Evolutionary conservation across 2,888 invertebrate genomes (phyloP), one percentile per base, ranked within the genome.

Genomic region (Lysandra coridon): DNA sequence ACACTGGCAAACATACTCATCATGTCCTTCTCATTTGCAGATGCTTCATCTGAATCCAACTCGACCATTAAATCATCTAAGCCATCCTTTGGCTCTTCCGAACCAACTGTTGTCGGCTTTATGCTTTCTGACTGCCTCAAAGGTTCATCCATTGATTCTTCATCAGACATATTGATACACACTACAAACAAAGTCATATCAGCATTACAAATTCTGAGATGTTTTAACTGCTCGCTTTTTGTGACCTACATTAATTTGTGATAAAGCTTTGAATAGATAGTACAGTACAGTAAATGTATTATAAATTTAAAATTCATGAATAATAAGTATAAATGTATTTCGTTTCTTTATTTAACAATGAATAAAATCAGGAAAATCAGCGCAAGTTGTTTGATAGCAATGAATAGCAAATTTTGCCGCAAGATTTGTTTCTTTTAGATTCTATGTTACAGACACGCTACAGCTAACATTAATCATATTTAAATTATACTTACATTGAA

Each of bases 1-100:
- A 90, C 90, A 40, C 89, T 89, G 1, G 89, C 89, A 80, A 90
- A 90, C 88, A 87, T 89, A 37, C 83, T 86, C 82, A 85, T 83
- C 84, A 86, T 85, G 0, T 87, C 87, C 0, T 78, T 75, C 1
- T 84, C 83, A 6, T 81, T 80, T 1, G 82, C 82, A 2, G 83
- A 80, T 0, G 80, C 57, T 0, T 80, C 81, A 79, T 78, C 73
- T 80, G 49, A 17, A 81, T 80, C 0, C 76, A 1, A 3, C 81
- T 79, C 12, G 64, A 76, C 64, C 78, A 62, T 62, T 40, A 62
- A 33, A 14, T 69, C 17, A 12, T 37, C 33, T 33, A 69, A 69
- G 69, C 2, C 69, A 69, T 69, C 33, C 6, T 33, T 69, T 69
- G 33, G 69, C 14, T 69, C 69, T 37, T 33, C 17, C 14, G 33